Conservation (phyloP, 2,888 invertebrate genomes). For the Nudaria mundana region DNA sequence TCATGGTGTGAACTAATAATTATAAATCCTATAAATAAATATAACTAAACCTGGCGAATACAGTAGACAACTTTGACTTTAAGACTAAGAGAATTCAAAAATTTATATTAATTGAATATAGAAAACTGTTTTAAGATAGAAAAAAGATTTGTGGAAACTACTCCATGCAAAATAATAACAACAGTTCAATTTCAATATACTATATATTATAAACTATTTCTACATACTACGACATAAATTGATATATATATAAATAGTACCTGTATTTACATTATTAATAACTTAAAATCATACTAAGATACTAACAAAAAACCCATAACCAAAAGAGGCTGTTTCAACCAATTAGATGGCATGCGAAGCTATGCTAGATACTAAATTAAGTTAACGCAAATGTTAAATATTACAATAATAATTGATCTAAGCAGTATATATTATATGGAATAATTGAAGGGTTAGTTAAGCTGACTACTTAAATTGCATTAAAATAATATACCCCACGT, state of each 20-base stretch:
- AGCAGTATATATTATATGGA: too few relatives aligned
- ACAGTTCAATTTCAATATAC: constrained; percentile 5
- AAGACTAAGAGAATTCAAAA: too few relatives aligned
- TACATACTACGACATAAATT: constrained; percentile 2
- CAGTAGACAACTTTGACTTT: neutral
- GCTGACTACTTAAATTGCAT: constrained; percentile 15
- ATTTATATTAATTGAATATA: neutral
- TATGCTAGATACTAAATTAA: constrained; percentile 24
- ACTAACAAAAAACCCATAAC: constrained; percentile 46
- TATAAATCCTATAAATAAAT: too few relatives aligned
- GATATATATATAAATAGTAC: constrained; percentile 5
- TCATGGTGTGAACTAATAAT: too few relatives aligned
- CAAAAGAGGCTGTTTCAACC: constrained; percentile 80
- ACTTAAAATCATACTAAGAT: constrained; percentile 7
- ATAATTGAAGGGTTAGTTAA: constrained; percentile 24
- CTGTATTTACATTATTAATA: constrained; percentile 8
- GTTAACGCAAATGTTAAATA: constrained; percentile 5
- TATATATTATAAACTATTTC: constrained; percentile 1
- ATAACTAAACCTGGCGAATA: neutral
- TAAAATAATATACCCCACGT: too few relatives aligned
- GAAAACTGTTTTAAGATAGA: neutral
- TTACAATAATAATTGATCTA: constrained; percentile 4
- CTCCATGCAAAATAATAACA: constrained; percentile 6
- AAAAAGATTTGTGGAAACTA: constrained; percentile 8
- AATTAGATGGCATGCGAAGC: constrained; percentile 67